phyloP scores from a whole-genome alignment of 2,797 vertebrate genomes.

The Pelodytes ibericus region DNA sequence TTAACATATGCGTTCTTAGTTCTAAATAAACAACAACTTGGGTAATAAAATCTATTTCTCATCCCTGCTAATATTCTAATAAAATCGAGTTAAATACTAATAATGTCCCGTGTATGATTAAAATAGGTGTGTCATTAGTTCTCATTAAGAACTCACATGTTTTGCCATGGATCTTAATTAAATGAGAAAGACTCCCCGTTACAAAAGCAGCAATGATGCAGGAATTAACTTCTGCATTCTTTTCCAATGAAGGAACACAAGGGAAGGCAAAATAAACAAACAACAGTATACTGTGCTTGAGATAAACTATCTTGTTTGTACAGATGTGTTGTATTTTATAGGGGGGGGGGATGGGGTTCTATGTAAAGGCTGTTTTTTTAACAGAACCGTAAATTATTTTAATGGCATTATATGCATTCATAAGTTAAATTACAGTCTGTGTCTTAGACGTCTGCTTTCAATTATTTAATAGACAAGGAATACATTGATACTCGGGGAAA shows the following conservation, averaged over 20 bases:
- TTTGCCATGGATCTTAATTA: slow-evolving; percentile 50
- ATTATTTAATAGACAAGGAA: slow-evolving; percentile 16
- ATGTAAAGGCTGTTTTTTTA: neutral
- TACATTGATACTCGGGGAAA: slow-evolving; percentile 1
- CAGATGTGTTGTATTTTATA: slow-evolving; percentile 18
- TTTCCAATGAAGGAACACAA: slow-evolving; percentile 27
- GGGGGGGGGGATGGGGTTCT: neutral
- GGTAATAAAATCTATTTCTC: neutral
- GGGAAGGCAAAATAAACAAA: slow-evolving; percentile 35
- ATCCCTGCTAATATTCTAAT: slow-evolving; percentile 3
- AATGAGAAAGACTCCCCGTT: slow-evolving; percentile 34
- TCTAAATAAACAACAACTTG: neutral
- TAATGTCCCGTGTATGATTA: slow-evolving; percentile 23
- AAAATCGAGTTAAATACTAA: slow-evolving; percentile 5
- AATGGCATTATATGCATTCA: neutral
- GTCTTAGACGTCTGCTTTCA: slow-evolving; percentile 13
- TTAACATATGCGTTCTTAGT: neutral
- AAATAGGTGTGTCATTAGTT: slow-evolving; percentile 42
- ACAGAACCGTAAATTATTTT: neutral
- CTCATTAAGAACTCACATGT: slow-evolving; percentile 44
- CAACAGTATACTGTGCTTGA: neutral
- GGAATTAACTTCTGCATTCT: slow-evolving; percentile 28
- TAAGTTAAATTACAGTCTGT: slow-evolving; percentile 1
- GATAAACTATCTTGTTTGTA: slow-evolving; percentile 32
- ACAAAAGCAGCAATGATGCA: slow-evolving; percentile 19